Evolutionary conservation across 1,140 invertebrate species (phyloP).

Genomic region (Aphis craccivora): DNA sequence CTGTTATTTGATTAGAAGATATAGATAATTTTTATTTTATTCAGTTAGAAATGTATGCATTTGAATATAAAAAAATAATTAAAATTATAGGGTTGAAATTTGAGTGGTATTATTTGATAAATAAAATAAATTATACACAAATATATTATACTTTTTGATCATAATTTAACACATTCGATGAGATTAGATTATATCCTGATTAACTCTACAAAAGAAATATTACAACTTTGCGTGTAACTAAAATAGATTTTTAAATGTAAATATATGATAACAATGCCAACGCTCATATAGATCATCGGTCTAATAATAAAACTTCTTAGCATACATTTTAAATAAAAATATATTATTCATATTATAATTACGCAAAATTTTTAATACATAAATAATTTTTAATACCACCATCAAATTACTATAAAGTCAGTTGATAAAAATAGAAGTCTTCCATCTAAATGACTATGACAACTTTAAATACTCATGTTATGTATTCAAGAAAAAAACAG

Average conservation of each 20-base stretch:
- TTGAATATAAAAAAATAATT: not conserved
- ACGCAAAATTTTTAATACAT: not conserved
- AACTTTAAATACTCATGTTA: not conserved
- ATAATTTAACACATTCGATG: not conserved
- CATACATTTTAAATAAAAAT: not conserved
- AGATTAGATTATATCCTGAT: not conserved
- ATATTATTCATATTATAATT: not conserved
- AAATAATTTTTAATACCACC: not conserved
- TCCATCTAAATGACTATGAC: not conserved
- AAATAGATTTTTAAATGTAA: slow-evolving; percentile 11
- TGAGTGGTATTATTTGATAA: not conserved
- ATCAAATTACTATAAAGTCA: not conserved
- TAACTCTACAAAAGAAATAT: not conserved
- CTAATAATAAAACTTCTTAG: slow-evolving; percentile 29
- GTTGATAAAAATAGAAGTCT: not conserved
- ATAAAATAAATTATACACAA: not conserved
- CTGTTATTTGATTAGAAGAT: no score
- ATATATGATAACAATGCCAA: slow-evolving; percentile 39
- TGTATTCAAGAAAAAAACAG: not conserved
- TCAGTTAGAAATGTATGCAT: no score
- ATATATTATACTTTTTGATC: not conserved
- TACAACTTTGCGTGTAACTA: not conserved
- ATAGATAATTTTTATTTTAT: no score
- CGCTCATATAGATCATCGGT: slow-evolving; percentile 13
- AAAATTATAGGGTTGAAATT: not conserved